Conservation (phyloP, 2,113 vertebrate genomes). For the Coptodon rendalli region DNA sequence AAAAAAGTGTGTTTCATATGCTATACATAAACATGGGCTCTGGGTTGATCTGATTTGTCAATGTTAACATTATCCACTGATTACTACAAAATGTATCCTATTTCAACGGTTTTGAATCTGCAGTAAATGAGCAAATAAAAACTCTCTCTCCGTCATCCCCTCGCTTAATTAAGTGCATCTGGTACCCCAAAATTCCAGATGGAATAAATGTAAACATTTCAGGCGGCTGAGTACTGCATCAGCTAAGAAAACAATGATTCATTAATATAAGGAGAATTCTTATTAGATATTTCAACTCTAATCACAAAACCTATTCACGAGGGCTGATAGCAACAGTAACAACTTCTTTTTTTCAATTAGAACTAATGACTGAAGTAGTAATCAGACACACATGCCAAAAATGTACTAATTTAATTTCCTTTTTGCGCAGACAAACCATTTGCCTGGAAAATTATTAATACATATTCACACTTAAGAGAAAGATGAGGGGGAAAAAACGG, state of each 20-base stretch:
- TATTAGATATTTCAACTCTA: background rate
- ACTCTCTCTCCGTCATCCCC: background rate
- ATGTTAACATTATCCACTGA: background rate
- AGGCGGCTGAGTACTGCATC: background rate
- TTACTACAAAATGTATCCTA: background rate
- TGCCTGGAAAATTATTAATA: background rate
- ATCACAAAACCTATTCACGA: background rate
- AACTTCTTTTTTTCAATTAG: background rate
- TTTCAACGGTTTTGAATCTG: background rate
- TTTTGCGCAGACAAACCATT: background rate
- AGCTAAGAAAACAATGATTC: background rate
- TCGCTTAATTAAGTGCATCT: background rate
- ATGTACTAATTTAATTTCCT: background rate
- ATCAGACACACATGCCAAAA: background rate
- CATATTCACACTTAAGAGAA: background rate
- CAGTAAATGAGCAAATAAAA: background rate
- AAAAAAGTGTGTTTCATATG: background rate
- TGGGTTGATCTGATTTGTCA: background rate
- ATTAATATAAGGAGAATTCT: background rate
- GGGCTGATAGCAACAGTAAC: background rate
- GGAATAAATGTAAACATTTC: background rate
- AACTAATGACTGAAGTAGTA: background rate
- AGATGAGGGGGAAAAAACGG: fast-evolving
- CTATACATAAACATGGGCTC: background rate
- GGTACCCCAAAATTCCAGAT: background rate